phyloP scores from a whole-genome alignment of 2,113 vertebrate species.

The Sphaerodactylus townsendi region DNA sequence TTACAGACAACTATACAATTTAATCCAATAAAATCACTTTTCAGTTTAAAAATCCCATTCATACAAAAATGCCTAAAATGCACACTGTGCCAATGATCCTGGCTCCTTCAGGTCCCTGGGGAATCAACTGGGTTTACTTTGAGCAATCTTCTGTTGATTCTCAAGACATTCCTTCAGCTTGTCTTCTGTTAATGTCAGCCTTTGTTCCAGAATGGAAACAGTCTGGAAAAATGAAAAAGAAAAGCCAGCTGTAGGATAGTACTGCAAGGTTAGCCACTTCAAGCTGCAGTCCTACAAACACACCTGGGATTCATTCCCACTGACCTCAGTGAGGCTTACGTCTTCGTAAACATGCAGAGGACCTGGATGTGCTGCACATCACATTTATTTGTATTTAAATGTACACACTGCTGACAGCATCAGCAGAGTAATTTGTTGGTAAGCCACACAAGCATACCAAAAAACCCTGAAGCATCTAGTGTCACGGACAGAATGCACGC shows the following conservation, averaged over 20 bases:
- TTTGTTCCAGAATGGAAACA: conserved; percentile 86
- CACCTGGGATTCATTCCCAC: neutral
- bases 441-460: neutral
- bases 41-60: conserved; percentile 47
- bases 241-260: conserved; percentile 17
- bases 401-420: neutral
- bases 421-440: neutral
- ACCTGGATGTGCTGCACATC: neutral
- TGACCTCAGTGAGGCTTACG: neutral
- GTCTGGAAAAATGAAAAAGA: conserved; percentile 73
- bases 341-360: neutral
- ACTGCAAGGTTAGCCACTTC: neutral
- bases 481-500: neutral
- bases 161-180: conserved; percentile 94
- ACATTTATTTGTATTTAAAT: neutral
- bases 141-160: conserved; percentile 85
- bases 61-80: conserved; percentile 42
- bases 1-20: conserved; percentile 61
- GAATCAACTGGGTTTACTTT: conserved; percentile 69
- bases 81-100: conserved; percentile 37
- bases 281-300: neutral
- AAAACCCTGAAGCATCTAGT: neutral
- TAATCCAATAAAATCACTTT: conserved; percentile 48
- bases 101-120: conserved; percentile 34
- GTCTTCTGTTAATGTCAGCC: conserved; percentile 92